Base-by-base conservation (phyloP, 2,797 vertebrate genomes). In the Silurus lanzhouensis region DNA sequence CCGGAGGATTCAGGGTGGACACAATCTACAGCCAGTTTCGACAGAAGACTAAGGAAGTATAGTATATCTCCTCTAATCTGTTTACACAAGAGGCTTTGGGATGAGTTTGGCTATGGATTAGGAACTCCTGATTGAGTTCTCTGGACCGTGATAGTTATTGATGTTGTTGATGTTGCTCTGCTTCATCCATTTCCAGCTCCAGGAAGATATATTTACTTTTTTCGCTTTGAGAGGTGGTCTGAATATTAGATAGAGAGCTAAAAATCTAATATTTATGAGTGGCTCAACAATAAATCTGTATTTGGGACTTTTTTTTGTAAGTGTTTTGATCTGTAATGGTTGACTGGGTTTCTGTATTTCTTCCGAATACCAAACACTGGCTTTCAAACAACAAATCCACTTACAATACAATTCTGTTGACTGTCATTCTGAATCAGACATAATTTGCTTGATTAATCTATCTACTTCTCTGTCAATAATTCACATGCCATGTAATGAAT, bases 41-140 rank as follows among this genome's bases (percentile, higher is more conserved):
- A 14, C 27, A 14, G 19, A 22, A 44, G 27, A 13, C 55, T 58
- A 44, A 25, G 66, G 66, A 71, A 14, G 19, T n/a, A 8, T 63
- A 63, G 58, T 44, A 25, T 72, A 83, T 74, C 81, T 71, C 55
- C 2, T 83, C 55, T 71, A 71, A 83, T 83, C 81, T 61, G 25
- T 58, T 70, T 71, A 31, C 68, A 31, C 46, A 81, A 55, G 9
- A 2, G n/a, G 19, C 22, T 48, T 48, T 19, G 55, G 22, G 27
- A 58, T 57, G 63, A 68, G 83, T 31, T 78, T 74, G 83, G 83
- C 52, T 14, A 78, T 3, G 64, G 83, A 78, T 78, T 58, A 83
- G 22, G 60, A 83, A 48, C 25, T 83, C 71, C 71, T 83, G 68
- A 83, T 83, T 78, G 85, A 84, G 71, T 67, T 64, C 67, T 81